Evolutionary conservation across 2,888 invertebrate genomes (phyloP).

Genomic region (Willowsia nigromaculata): DNA sequence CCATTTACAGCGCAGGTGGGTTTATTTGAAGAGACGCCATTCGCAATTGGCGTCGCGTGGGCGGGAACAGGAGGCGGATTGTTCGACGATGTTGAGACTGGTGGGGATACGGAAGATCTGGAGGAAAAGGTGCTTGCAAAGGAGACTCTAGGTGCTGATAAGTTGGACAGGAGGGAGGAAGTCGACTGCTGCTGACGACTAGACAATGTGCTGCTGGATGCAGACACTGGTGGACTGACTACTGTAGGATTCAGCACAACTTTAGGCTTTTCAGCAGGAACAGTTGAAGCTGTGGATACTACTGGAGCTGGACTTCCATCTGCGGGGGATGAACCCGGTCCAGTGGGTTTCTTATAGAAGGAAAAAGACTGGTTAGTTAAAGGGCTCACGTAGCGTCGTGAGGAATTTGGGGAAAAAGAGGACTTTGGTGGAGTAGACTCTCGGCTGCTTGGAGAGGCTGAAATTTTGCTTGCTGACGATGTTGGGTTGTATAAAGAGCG

Average conservation of each 20-base stretch:
- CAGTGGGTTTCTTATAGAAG: slow-evolving; percentile 49
- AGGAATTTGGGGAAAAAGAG: slow-evolving; percentile 35
- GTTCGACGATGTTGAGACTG: background rate
- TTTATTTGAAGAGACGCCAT: slow-evolving; percentile 50
- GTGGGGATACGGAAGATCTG: slow-evolving; percentile 14
- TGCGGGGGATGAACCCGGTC: background rate
- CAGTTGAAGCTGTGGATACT: background rate
- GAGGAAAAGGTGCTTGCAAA: slow-evolving; percentile 50
- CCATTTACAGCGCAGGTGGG: slow-evolving; percentile 78
- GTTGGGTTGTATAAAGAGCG: background rate
- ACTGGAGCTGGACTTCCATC: background rate
- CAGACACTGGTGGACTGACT: slow-evolving; percentile 24
- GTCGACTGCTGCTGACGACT: slow-evolving; percentile 10
- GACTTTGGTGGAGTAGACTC: slow-evolving; percentile 55
- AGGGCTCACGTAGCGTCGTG: slow-evolving; percentile 51
- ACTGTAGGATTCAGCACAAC: slow-evolving; percentile 68
- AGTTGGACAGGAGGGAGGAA: background rate
- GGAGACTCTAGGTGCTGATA: slow-evolving; percentile 12
- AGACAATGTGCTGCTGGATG: slow-evolving; percentile 21
- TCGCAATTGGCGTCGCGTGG: background rate
- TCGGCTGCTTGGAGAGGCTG: background rate
- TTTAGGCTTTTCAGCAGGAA: slow-evolving; percentile 43
- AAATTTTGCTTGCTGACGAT: background rate
- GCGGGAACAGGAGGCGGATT: slow-evolving; percentile 7
- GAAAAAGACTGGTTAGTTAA: slow-evolving; percentile 50